Evolutionary conservation across 1,140 invertebrate genomes (phyloP), one percentile per base, ranked within the genome.

Genomic region (Vollenhovia emeryi): DNA sequence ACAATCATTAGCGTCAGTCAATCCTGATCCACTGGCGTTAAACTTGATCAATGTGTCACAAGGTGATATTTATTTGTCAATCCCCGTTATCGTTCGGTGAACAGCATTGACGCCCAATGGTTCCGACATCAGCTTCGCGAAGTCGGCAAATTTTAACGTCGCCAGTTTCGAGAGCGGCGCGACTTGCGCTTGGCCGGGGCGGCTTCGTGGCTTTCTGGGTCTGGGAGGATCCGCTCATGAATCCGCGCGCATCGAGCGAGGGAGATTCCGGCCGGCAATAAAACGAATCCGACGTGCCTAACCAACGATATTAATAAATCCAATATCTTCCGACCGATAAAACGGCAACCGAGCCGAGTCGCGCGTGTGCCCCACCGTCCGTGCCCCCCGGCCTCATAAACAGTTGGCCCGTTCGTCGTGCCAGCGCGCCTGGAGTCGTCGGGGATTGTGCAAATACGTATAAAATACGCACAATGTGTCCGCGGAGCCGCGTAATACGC

Each of bases 401-500:
- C 88, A 90, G 89, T 85, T 90, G 88, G 88, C 60, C 43, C 13
- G 69, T 57, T 85, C 57, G 21, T 79, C 1, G 33, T 64, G 30
- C 43, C n/a, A n/a, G n/a, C n/a, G 59, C 68, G 57, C 36, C 59
- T 74, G 80, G 84, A 91, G 75, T 87, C 86, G 85, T 76, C 73
- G 91, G 90, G 89, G 94, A 94, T 94, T 94, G 94, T 94, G 93
- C 94, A 95, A 95, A 95, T 91, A 94, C 92, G 94, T 94, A 95
- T 94, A 93, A 95, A 94, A 95, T 94, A 83, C 86, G 87, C 85
- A 94, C 94, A 95, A 95, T 94, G 93, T 94, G 93, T 92, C 91
- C 92, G 92, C 86, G 92, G 91, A 91, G 87, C 92, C 93, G 93
- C 84, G 75, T 94, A 94, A 94, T 93, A 91, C 76, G 86, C 64